Base-by-base conservation (phyloP, 1,140 invertebrate genomes). In the Anthonomus grandis region DNA sequence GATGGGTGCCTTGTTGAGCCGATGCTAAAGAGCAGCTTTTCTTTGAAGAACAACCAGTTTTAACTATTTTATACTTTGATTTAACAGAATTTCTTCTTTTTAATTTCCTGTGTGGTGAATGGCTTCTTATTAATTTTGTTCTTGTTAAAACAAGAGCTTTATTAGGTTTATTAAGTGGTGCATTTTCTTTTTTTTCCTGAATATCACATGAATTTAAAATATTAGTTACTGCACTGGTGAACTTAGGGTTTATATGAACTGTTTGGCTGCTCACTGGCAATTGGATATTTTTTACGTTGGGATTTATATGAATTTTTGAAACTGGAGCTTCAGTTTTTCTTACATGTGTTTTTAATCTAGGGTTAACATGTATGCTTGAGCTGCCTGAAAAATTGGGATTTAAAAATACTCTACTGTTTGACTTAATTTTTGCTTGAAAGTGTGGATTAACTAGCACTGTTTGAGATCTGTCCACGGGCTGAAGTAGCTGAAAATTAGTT, bases 371-470 rank as follows among this genome's bases (percentile, higher is more conserved):
- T 13, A 67, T 64, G 8, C 25, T 36, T 6, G 15, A 39, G 17
- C 25, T 17, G 23, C 22, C 15, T 24, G 59, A 51, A 61, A 70
- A 71, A 47, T 71, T 64, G 9, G 68, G 70, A 63, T 71, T 72
- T 12, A 72, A 56, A 50, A 66, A 66, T 10, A 70, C 69, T 41
- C 62, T 69, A 21, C 4, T 12, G 22, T 58, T 59, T 19, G n/a
- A n/a, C n/a, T n/a, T n/a, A n/a, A n/a, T n/a, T n/a, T n/a, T n/a
- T n/a, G 41, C 17, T 25, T 62, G 63, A 52, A 71, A 70, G 46
- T 70, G 67, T 15, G 69, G 69, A 51, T 71, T 71, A 2, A 71
- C 60, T 39, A 68, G 56, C 6, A 72, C 67, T 62, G 63, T 67
- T 10, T 59, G 38, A 34, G 46, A 36, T 41, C 19, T 15, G n/a